A percentile compares a stretch with the other conserved stretches of the same genome.
Evolutionary conservation across 1,140 invertebrate species (phyloP).

Genomic region (Drosophila mayri): DNA sequence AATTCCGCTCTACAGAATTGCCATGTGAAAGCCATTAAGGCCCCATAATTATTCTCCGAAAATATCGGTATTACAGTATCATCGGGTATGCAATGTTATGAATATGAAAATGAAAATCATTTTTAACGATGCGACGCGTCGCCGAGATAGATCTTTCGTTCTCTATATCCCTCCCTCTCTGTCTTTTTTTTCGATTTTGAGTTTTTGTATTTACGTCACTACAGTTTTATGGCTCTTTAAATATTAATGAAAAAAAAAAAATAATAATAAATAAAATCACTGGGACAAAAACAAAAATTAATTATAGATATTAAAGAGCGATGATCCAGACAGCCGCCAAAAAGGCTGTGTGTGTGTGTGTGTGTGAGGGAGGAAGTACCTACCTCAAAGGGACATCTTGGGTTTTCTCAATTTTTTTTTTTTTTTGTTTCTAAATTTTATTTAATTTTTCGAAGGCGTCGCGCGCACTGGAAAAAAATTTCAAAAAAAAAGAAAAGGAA

Average conservation of each 20-base stretch:
- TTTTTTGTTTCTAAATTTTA: slow-evolving; percentile 21
- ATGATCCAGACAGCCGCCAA: slow-evolving; percentile 23
- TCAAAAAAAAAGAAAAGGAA: slow-evolving; percentile 21
- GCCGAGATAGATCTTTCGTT: slow-evolving; percentile 12
- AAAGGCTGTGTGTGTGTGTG: neutral
- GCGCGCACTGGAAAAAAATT: slow-evolving; percentile 52
- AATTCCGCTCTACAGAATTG: slow-evolving; percentile 14
- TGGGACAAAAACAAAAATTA: slow-evolving; percentile 20
- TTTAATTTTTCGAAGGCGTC: slow-evolving; percentile 14
- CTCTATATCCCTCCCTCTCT: neutral
- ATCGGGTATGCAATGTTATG: slow-evolving; percentile 57
- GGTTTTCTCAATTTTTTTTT: slow-evolving; percentile 4
- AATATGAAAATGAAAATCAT: slow-evolving; percentile 76
- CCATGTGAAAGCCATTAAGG: slow-evolving; percentile 72
- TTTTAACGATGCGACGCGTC: slow-evolving; percentile 72
- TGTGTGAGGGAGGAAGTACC: slow-evolving; percentile 10
- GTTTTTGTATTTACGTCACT: slow-evolving; percentile 72
- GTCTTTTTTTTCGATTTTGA: slow-evolving; percentile 1
- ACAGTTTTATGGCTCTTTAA: slow-evolving; percentile 75
- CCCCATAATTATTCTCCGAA: slow-evolving; percentile 25
- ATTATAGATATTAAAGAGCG: slow-evolving; percentile 20
- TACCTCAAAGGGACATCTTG: slow-evolving; percentile 40
- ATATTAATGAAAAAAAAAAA: slow-evolving; percentile 66
- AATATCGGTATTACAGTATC: slow-evolving; percentile 42
- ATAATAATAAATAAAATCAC: slow-evolving; percentile 32